Evolutionary conservation across 2,113 vertebrate species (phyloP).

Genomic region (Poecilia latipinna): DNA sequence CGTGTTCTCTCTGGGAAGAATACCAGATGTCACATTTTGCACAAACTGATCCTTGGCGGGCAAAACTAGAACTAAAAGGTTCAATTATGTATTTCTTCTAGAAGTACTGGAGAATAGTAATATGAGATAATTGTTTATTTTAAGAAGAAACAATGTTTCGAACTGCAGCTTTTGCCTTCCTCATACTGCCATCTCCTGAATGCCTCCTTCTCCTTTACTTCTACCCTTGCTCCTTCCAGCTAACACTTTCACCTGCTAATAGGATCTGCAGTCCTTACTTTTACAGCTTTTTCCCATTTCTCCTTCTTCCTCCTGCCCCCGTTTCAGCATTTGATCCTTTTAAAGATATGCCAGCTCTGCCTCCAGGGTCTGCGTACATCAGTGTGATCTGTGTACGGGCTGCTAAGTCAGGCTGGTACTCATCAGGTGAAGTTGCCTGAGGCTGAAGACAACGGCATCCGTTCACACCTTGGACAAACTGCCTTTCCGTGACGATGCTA

Average conservation of each 20-base stretch:
- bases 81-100: neutral
- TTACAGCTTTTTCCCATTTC: conserved; percentile 41
- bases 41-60: neutral
- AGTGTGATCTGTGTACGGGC: conserved; percentile 66
- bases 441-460: conserved; percentile 67
- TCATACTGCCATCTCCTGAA: neutral
- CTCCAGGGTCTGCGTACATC: conserved; percentile 61
- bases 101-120: neutral
- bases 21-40: neutral
- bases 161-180: conserved; percentile 2
- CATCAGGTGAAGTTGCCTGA: conserved; percentile 65
- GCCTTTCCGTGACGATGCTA: conserved; percentile 52
- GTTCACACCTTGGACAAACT: conserved; percentile 57
- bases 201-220: neutral
- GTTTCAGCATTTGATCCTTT: conserved; percentile 71
- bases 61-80: neutral
- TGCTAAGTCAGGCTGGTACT: conserved; percentile 67
- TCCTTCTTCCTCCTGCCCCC: conserved; percentile 50
- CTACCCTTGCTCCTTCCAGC: neutral
- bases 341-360: conserved; percentile 67
- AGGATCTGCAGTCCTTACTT: conserved; percentile 30
- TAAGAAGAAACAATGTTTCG: conserved; percentile 12
- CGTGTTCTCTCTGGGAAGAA: conserved; percentile 1
- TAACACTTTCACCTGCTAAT: conserved; percentile 25
- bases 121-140: conserved; percentile 20